phyloP scores from a whole-genome alignment of 2,797 vertebrate species.

The Anisognathus igniventris region DNA sequence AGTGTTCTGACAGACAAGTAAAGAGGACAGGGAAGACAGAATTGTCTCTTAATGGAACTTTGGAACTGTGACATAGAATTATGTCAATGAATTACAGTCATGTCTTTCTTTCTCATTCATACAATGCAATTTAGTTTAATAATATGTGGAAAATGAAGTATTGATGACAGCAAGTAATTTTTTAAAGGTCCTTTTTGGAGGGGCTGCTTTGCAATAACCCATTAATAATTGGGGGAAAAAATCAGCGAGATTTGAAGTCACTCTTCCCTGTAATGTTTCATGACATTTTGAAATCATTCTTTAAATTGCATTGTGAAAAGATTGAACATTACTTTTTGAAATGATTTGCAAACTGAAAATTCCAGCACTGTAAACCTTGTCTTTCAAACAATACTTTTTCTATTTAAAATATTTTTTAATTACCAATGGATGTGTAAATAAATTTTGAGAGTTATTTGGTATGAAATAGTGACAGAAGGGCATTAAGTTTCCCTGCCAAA shows the following conservation, averaged over 20 bases:
- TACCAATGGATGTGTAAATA: background rate
- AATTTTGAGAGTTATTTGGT: background rate
- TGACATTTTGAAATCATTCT: constrained; percentile 37
- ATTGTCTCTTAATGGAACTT: background rate
- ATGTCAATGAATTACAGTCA: background rate
- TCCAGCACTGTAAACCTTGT: background rate
- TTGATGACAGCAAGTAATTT: constrained; percentile 5
- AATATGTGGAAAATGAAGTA: background rate
- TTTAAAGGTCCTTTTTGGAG: background rate
- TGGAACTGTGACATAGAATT: background rate
- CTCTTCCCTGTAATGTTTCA: background rate
- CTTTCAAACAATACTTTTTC: background rate
- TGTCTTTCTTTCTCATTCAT: background rate
- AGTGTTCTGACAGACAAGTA: background rate
- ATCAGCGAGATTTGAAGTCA: background rate
- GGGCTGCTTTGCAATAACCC: background rate
- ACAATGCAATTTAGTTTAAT: background rate
- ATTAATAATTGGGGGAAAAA: background rate
- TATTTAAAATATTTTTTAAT: background rate
- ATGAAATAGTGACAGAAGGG: background rate
- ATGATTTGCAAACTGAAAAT: background rate
- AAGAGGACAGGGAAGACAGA: background rate
- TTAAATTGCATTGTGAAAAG: constrained; percentile 16
- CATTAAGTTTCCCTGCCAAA: background rate
- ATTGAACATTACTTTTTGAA: background rate